Evolutionary conservation across 2,888 invertebrate species (phyloP), one percentile per base, ranked within the genome.

Genomic region (Polyploca ridens): DNA sequence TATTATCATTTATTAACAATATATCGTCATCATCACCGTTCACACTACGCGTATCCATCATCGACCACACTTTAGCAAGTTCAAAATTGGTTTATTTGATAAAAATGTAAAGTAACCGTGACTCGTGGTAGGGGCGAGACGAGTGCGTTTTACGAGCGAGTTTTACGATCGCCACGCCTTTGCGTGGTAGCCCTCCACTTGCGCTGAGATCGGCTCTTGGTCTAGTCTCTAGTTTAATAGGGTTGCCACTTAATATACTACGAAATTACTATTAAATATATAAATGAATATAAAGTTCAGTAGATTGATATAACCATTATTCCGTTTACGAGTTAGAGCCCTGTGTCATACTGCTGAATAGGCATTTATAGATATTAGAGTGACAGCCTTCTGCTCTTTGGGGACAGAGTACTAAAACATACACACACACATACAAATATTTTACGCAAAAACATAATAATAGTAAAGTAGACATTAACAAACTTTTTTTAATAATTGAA

Each of bases 131-230:
- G 41, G 44, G 61, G 13, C 44, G 41, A 41, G 11, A 10, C 14
- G 64, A 13, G 60, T 64, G 64, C 61, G 61, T 60, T 64, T 64
- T 64, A 64, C 64, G 64, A 64, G 54, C 60, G 19, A 19, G 27
- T 61, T 61, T 61, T 61, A 61, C 44, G 41, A 38, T 5, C 19
- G 41, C 61, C 41, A 46, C 61, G 61, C 61, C 61, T 61, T 61
- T 61, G 41, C 41, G 13, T 61, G 41, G 61, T 61, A 61, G 41
- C 61, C 14, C 19, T 27, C 61, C 59, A 59, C 35, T 41, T 61
- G 11, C 16, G 38, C 35, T 16, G 35, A 54, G 54, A 33, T 59
- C 59, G 33, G 60, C 38, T 41, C 61, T 61, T n/a, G 33, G 35
- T 33, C 33, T 59, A 41, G 41, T 41, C 41, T 41, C 41, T 19